Percentiles rank a stretch among this genome's conserved stretches.
phyloP scores from a whole-genome alignment of 2,888 invertebrate genomes.

The Nasonia oneida region DNA sequence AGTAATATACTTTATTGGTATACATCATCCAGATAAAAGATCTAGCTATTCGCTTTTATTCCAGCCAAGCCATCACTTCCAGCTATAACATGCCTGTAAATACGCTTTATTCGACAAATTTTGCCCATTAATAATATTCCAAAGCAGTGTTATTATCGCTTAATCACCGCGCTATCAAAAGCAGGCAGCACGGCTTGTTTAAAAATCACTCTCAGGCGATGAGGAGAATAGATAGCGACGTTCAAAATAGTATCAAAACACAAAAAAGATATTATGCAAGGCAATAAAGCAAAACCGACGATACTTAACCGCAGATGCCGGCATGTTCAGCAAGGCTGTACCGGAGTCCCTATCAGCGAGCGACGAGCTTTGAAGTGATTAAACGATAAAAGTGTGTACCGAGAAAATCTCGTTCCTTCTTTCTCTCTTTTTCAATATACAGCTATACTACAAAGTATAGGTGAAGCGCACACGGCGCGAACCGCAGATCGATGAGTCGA shows the following conservation, averaged over 20 bases:
- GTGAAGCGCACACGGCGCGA: neutral
- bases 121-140: neutral
- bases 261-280: neutral
- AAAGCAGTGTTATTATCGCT: neutral
- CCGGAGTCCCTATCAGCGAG: constrained; percentile 11
- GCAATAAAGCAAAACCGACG: neutral
- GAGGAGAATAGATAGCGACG: neutral
- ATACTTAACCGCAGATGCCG: neutral
- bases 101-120: neutral
- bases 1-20: too few species aligned
- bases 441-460: neutral
- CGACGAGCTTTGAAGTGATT: constrained; percentile 32
- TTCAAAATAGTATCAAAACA: too few species aligned
- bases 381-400: constrained; percentile 34
- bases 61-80: neutral
- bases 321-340: neutral
- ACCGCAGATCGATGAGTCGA: constrained; percentile 61
- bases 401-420: constrained; percentile 3
- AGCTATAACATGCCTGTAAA: neutral
- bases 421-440: too few species aligned
- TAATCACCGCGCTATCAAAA: neutral
- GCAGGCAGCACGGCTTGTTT: neutral
- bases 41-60: neutral
- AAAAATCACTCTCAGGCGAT: neutral
- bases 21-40: too few species aligned